Conservation (phyloP, 2,797 vertebrate genomes). For the Leuciscus waleckii region DNA sequence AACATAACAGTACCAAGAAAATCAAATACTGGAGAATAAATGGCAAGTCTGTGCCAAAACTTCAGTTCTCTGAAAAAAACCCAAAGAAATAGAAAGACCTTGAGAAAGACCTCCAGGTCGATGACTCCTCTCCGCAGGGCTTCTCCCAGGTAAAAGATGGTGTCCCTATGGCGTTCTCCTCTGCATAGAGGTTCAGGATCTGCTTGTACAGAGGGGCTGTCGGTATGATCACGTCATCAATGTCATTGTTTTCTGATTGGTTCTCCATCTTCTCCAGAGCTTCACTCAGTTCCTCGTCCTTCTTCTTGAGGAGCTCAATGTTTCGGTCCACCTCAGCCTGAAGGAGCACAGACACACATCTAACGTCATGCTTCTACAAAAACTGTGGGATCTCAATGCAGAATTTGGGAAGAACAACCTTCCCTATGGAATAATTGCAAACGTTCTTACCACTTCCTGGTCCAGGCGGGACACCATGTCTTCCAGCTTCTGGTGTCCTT, state of each 20-base stretch:
- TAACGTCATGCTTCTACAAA: background rate
- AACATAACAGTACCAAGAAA: background rate
- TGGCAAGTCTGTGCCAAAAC: background rate
- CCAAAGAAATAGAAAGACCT: constrained; percentile 77
- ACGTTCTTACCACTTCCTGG: constrained; percentile 92
- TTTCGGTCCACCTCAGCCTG: constrained; percentile 96
- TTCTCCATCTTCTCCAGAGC: constrained; percentile 99
- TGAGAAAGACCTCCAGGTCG: constrained; percentile 97
- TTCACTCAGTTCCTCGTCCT: constrained; percentile 96
- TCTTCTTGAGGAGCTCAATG: constrained; percentile 95
- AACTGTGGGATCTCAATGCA: background rate
- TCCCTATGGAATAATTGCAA: background rate
- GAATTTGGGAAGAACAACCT: background rate
- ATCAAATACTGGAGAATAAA: background rate
- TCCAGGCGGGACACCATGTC: constrained; percentile 96
- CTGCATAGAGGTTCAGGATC: constrained; percentile 97
- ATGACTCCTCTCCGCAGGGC: constrained; percentile 95
- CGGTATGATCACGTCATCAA: constrained; percentile 97
- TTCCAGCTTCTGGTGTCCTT: constrained; percentile 97
- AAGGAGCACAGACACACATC: background rate
- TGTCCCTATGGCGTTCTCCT: constrained; percentile 99
- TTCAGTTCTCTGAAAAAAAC: background rate
- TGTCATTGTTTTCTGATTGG: constrained; percentile 98
- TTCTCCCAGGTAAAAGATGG: constrained; percentile 98
- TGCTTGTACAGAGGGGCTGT: constrained; percentile 99